phyloP scores from a whole-genome alignment of 2,797 vertebrate species.

The Emydoidea blandingii region DNA sequence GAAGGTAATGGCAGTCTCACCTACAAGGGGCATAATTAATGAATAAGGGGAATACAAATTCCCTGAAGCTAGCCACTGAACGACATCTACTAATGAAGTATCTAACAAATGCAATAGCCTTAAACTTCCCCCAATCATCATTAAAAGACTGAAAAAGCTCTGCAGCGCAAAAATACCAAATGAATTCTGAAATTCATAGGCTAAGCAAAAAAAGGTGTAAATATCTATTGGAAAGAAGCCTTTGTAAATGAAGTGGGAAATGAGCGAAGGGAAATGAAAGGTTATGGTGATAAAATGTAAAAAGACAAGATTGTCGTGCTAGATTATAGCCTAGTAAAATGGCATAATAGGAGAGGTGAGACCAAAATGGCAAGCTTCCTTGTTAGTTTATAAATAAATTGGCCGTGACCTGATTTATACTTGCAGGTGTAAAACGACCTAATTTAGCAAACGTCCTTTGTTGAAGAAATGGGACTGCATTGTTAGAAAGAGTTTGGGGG shows the following conservation, averaged over 20 bases:
- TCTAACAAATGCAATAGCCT: slow-evolving; percentile 51
- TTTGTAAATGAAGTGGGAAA: neutral
- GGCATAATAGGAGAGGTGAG: slow-evolving; percentile 30
- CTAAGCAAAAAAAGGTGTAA: neutral
- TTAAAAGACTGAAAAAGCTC: slow-evolving; percentile 52
- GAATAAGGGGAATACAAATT: slow-evolving; percentile 58
- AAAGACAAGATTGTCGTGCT: neutral
- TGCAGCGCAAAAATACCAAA: slow-evolving; percentile 24
- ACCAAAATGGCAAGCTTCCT: slow-evolving; percentile 53
- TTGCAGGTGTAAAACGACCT: slow-evolving; percentile 12
- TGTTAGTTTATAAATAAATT: slow-evolving; percentile 55
- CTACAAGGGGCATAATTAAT: slow-evolving; percentile 69
- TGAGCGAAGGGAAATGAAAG: slow-evolving; percentile 17
- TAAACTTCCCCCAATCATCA: slow-evolving; percentile 42
- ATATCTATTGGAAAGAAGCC: neutral
- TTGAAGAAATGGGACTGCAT: slow-evolving; percentile 13
- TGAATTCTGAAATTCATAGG: slow-evolving; percentile 27
- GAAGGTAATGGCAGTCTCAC: slow-evolving; percentile 37
- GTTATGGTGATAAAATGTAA: neutral
- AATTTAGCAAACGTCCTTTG: slow-evolving; percentile 42
- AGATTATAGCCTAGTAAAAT: slow-evolving; percentile 41
- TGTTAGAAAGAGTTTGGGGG: neutral
- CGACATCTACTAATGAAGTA: slow-evolving; percentile 56
- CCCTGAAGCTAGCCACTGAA: slow-evolving; percentile 55
- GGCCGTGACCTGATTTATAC: slow-evolving; percentile 57